phyloP scores from a whole-genome alignment of 2,797 vertebrate species.

The Clamator glandarius region DNA sequence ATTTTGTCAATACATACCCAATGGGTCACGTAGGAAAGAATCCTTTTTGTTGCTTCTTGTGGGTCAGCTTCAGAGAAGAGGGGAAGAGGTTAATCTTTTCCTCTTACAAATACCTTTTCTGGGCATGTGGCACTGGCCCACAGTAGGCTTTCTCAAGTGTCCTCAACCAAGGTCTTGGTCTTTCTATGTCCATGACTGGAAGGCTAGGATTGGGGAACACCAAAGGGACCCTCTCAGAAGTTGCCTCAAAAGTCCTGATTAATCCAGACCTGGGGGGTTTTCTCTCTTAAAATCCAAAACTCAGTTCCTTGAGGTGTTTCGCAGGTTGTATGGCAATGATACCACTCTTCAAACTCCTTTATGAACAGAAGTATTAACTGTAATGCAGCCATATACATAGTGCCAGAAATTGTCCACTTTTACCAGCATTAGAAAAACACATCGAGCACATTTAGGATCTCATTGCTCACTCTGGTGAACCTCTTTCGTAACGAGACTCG shows the following conservation, averaged over 20 bases:
- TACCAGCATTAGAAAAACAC: background rate
- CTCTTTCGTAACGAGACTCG: background rate
- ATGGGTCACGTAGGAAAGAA: background rate
- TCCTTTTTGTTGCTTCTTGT: background rate
- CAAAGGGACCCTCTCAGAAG: background rate
- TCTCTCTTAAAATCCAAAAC: background rate
- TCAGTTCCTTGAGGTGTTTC: background rate
- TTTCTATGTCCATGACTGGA: background rate
- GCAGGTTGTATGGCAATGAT: background rate
- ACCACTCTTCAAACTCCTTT: background rate
- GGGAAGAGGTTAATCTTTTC: background rate
- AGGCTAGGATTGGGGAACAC: background rate
- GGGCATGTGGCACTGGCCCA: no score
- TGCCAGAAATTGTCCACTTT: background rate
- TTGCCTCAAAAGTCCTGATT: background rate
- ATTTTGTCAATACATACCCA: background rate
- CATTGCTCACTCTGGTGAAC: background rate
- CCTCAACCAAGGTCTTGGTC: background rate
- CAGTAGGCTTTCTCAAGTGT: rapidly evolving
- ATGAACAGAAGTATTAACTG: no score
- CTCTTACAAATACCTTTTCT: background rate
- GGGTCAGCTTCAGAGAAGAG: background rate
- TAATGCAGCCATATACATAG: background rate
- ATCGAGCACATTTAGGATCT: background rate
- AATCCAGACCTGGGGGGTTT: background rate